Conservation (phyloP, 2,113 vertebrate species). For the Marmota monax region DNA sequence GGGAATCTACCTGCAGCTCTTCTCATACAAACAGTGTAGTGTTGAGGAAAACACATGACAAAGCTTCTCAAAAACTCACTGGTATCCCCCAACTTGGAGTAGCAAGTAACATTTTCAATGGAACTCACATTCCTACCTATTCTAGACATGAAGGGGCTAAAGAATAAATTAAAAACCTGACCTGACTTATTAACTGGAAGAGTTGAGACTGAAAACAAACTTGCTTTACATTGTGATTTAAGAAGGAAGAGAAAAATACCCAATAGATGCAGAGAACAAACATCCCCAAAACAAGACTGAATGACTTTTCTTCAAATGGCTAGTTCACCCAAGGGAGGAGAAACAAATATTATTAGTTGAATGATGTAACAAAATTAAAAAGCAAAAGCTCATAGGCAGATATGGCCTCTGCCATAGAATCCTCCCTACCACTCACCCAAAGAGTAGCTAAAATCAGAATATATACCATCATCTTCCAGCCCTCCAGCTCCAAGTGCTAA, state of each 20-base stretch:
- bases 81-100: background rate
- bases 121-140: background rate
- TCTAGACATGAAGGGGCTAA: background rate
- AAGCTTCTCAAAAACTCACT: background rate
- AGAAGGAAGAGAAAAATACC: background rate
- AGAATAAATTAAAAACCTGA: background rate
- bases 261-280: background rate
- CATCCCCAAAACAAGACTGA: background rate
- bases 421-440: background rate
- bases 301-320: background rate
- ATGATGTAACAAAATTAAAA: constrained; percentile 1
- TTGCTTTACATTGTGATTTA: background rate
- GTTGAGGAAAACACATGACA: background rate
- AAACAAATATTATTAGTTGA: background rate
- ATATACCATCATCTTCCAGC: background rate
- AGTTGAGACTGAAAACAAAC: background rate
- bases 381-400: background rate
- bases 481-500: background rate
- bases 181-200: background rate
- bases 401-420: background rate
- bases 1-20: background rate
- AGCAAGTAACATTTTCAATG: background rate
- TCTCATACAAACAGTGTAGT: background rate
- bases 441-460: constrained; percentile 27
- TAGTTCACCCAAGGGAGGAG: background rate